phyloP scores from a whole-genome alignment of 2,888 invertebrate species.

The Drosophila anceps region DNA sequence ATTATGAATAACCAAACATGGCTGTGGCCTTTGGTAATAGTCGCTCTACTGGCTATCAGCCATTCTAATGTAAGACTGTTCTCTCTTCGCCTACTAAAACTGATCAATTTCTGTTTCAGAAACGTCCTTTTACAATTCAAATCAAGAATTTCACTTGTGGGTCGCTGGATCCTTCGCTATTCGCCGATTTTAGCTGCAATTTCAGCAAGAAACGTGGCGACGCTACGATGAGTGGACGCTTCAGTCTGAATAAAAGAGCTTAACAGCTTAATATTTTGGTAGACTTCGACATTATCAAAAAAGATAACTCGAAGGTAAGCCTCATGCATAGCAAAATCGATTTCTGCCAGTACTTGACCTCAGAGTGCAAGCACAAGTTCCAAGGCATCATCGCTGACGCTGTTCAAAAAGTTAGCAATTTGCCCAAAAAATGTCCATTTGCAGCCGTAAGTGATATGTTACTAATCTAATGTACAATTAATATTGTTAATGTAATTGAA shows the following conservation, averaged over 20 bases:
- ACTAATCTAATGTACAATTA: too few relatives aligned
- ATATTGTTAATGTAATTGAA: too few relatives aligned
- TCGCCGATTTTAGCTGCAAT: slow-evolving; percentile 1
- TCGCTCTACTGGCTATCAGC: background rate
- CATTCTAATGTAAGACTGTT: slow-evolving; percentile 21
- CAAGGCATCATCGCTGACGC: slow-evolving; percentile 34
- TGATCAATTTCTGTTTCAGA: background rate
- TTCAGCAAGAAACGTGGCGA: slow-evolving; percentile 1
- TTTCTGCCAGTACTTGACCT: slow-evolving; percentile 56
- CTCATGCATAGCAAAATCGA: slow-evolving; percentile 39
- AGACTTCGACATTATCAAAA: slow-evolving; percentile 27
- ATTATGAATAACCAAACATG: slow-evolving; percentile 9
- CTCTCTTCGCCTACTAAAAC: too few relatives aligned
- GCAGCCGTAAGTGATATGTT: slow-evolving; percentile 53
- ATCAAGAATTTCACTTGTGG: slow-evolving; percentile 34
- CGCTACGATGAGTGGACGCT: background rate
- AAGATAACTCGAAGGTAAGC: slow-evolving; percentile 52
- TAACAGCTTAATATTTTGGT: background rate
- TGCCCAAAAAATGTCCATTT: slow-evolving; percentile 58
- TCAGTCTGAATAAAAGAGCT: background rate
- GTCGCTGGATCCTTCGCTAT: fast-evolving
- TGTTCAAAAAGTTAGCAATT: slow-evolving; percentile 40
- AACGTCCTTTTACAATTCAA: slow-evolving; percentile 4
- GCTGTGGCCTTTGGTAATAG: background rate
- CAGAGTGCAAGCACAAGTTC: slow-evolving; percentile 23